Base-by-base conservation (phyloP, 92 coral and sea anemone genomes). In the Porites rus region DNA sequence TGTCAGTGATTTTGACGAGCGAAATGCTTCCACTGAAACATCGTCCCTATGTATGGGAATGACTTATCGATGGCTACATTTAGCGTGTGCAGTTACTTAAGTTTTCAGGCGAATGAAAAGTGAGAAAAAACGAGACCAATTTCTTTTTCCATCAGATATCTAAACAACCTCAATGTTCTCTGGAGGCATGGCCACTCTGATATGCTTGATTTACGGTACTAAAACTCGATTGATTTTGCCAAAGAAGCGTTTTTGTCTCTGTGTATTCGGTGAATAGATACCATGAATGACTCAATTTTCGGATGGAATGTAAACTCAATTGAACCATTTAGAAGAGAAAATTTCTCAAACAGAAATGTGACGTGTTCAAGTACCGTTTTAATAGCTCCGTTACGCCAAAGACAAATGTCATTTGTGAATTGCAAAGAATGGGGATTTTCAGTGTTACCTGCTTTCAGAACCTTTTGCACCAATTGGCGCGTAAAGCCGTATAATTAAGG, bases 1-100 rank as follows among this genome's bases (percentile, higher is more conserved):
- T 83, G 87, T 83, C 79, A 83, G 22, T 17, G 69, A 83, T 61
- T 46, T 62, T 83, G 65, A 72, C 87, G 74, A 83, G 72, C 64
- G n/a, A 43, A 22, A 72, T 72, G 72, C 63, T 61, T 73, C 79
- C 38, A 61, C 79, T 21, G 65, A 83, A 73, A 74, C 79, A 72
- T 63, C 16, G 72, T 61, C 43, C 18, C 22, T 63, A 83, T 60
- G 53, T 60, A 18, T 63, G 87, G 87, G 63, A 73, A 64, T 83
- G 87, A 83, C 79, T 50, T 11, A 20, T 72, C 18, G n/a, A 58
- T 43, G 56, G n/a, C 10, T 8, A 56, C 0, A 0, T 77, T 10
- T 28, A 59, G 71, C 52, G n/a, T 14, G 75, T 53, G 31, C 75
- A 51, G 22, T 68, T 56, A 59, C 52, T 20, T 8, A 18, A 17